phyloP scores from a whole-genome alignment of 2,888 invertebrate species.

The Syrphus vitripennis region DNA sequence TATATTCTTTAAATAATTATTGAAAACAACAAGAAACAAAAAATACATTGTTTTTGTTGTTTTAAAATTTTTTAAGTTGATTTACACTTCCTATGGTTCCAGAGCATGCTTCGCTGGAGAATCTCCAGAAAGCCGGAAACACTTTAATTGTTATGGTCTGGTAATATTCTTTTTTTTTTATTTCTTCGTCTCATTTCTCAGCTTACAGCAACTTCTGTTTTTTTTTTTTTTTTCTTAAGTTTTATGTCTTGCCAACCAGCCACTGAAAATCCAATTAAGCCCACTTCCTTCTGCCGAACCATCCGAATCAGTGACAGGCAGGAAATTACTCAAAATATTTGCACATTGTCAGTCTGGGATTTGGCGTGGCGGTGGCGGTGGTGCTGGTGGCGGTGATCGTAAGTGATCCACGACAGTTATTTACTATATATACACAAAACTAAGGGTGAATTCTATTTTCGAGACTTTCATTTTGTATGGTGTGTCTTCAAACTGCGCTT shows the following conservation, averaged over 20 bases:
- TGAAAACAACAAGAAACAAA: not conserved
- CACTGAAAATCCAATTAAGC: slow-evolving; percentile 69
- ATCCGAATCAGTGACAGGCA: slow-evolving; percentile 55
- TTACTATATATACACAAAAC: slow-evolving; percentile 1
- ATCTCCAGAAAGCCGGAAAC: slow-evolving; percentile 65
- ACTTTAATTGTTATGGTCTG: slow-evolving; percentile 71
- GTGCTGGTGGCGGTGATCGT: slow-evolving; percentile 55
- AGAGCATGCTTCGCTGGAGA: slow-evolving; percentile 65
- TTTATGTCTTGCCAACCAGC: slow-evolving; percentile 14
- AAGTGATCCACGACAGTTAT: slow-evolving; percentile 65
- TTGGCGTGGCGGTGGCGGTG: slow-evolving; percentile 26
- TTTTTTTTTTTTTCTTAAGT: not conserved
- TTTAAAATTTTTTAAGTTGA: slow-evolving; percentile 33
- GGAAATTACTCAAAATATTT: slow-evolving; percentile 70
- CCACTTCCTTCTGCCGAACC: slow-evolving; percentile 62
- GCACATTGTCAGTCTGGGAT: slow-evolving; percentile 58
- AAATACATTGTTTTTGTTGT: not conserved
- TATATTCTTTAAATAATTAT: too few relatives aligned
- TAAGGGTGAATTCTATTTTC: slow-evolving; percentile 53
- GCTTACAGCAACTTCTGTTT: not conserved
- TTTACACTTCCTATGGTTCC: slow-evolving; percentile 66
- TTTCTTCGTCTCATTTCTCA: slow-evolving; percentile 15
- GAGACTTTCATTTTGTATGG: slow-evolving; percentile 8
- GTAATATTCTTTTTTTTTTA: slow-evolving; percentile 39
- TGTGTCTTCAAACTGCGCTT: slow-evolving; percentile 13